Conservation (phyloP, 2,888 invertebrate genomes). For the Coelinius sp. region DNA sequence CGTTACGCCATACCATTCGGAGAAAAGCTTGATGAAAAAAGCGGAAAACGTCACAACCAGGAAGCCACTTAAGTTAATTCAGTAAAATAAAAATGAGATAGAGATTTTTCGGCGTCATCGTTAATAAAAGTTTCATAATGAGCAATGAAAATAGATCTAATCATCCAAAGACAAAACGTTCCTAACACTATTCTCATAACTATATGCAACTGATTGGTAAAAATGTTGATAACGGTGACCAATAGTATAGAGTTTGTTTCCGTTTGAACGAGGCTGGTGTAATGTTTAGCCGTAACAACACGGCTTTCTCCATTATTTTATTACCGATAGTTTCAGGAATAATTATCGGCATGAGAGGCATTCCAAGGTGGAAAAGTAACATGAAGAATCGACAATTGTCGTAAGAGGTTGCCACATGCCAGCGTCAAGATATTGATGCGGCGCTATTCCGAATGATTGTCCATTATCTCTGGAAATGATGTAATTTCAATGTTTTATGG, state of each 20-base stretch:
- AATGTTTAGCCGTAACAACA: not conserved
- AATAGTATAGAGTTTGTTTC: not conserved
- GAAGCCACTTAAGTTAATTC: not conserved
- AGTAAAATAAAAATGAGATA: not conserved
- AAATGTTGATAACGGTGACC: not conserved
- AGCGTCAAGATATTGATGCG: not conserved
- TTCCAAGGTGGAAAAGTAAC: not conserved
- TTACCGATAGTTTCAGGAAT: constrained; percentile 16
- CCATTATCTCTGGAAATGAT: not conserved
- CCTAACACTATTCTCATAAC: not conserved
- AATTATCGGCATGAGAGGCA: not conserved
- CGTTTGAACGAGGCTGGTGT: constrained; percentile 9
- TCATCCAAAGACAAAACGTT: not conserved
- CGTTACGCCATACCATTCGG: not conserved
- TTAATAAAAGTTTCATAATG: not conserved
- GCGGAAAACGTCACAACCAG: not conserved
- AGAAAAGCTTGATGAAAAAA: not conserved
- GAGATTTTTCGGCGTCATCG: not conserved
- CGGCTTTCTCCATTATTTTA: constrained; percentile 29
- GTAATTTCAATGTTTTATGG: not conserved
- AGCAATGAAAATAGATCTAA: not conserved
- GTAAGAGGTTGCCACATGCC: not conserved
- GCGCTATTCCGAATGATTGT: not conserved
- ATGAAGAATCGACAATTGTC: not conserved
- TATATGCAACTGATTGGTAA: constrained; percentile 8